Evolutionary conservation across 2,113 vertebrate genomes (phyloP), one percentile per base, ranked within the genome.

Genomic region (Tautogolabrus adspersus): DNA sequence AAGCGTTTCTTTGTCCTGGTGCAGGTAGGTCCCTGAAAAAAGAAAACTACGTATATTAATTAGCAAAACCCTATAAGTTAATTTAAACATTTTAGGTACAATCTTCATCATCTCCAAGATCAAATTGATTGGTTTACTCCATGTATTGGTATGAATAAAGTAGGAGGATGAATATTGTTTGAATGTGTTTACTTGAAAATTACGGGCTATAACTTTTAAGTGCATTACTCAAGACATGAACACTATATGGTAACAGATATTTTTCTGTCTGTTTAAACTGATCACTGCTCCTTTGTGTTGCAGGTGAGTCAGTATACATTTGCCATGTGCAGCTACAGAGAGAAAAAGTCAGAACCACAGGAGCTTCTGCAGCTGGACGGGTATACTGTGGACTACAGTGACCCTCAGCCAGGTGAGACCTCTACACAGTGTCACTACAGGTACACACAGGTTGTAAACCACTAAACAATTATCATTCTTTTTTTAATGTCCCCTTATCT

Each of bases 231-330:
- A 18, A 6, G 7, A 1, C 22, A 26, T 6, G 30, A 34, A 34
- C 30, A 34, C 30, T 34, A 34, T 34, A 34, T 26, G 30, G 30
- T 34, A 26, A 26, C 26, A 26, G 26, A 26, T 26, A 26, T 26
- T 26, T 26, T 26, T 26, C 26, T 3, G 26, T 26, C 26, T 34
- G 30, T 34, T 34, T 34, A 15, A 18, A 49, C 3, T 49, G 47
- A 49, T 49, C 2, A 0, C 11, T 55, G 30, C 19, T 44, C 46
- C 82, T 87, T 9, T 91, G 70, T 91, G 73, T 82, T 81, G 52
- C 82, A 99, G 98, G 98, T 99, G 92, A 99, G 98, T 92, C 98
- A 99, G 92, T 99, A 99, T 85, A 99, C 98, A 0, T 99, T 99
- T 89, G 98, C 98, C 89, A 98, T 99, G 97, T 99, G 98, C 94